Percentiles rank a stretch among this genome's conserved stretches.
Conservation (phyloP, 2,888 invertebrate genomes). For the Dolomedes plantarius region DNA sequence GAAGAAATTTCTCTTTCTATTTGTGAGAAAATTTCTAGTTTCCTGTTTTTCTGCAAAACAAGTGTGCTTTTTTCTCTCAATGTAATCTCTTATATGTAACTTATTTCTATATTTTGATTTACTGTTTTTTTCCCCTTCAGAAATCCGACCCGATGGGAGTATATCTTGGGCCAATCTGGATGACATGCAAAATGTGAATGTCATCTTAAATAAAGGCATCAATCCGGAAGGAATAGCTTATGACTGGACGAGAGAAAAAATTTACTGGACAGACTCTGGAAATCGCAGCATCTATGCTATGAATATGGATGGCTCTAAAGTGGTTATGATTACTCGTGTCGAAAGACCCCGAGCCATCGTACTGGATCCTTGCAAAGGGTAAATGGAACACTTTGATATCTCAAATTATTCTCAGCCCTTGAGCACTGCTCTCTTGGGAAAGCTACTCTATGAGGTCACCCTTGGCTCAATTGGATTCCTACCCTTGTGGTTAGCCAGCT, state of each 20-base stretch:
- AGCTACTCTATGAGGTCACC: no score
- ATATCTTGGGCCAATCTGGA: conserved; percentile 88
- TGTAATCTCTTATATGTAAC: no score
- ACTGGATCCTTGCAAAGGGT: conserved; percentile 96
- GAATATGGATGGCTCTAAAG: conserved; percentile 90
- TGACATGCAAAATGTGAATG: conserved; percentile 80
- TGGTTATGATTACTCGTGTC: conserved; percentile 94
- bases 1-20: no score
- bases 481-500: no score
- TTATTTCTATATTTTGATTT: no score
- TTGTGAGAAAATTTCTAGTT: no score
- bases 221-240: conserved; percentile 96
- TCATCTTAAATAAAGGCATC: conserved; percentile 80
- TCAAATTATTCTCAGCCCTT: no score
- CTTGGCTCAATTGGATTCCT: no score
- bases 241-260: conserved; percentile 98
- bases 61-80: no score
- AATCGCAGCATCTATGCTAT: conserved; percentile 96
- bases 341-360: conserved; percentile 96
- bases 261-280: conserved; percentile 98
- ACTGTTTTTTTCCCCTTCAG: conserved; percentile 64
- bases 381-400: conserved; percentile 51
- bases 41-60: no score
- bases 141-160: conserved; percentile 92
- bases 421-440: no score